These are phyloP conservation scores for Euclidia mi DNA, from an alignment of 2,888 invertebrate species.

Conservation along the genomic window DNA sequence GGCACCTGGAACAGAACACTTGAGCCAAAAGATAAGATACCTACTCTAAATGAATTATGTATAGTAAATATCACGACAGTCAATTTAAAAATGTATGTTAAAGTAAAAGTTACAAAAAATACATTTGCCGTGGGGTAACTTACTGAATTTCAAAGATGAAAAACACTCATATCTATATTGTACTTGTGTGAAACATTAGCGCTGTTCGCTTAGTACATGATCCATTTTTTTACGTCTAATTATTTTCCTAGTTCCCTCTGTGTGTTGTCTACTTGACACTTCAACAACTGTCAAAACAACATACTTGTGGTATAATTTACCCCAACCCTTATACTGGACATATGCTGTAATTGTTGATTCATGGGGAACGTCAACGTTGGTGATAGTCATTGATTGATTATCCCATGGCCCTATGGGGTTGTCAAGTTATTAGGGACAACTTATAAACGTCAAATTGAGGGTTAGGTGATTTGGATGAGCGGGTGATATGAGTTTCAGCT, in stretches of 20 bases:
- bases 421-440: constrained; percentile 21
- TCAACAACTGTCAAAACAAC: constrained; percentile 25
- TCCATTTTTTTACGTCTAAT: neutral
- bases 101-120: too few relatives aligned
- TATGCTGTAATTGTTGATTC: constrained; percentile 75
- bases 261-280: constrained; percentile 16
- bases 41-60: too few relatives aligned
- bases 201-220: too few relatives aligned
- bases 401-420: constrained; percentile 30
- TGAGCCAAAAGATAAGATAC: too few relatives aligned
- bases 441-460: constrained; percentile 16
- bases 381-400: constrained; percentile 65
- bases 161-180: too few relatives aligned
- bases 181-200: too few relatives aligned
- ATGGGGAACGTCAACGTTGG: constrained; percentile 51
- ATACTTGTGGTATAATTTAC: constrained; percentile 40
- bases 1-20: too few relatives aligned
- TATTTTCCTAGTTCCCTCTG: neutral
- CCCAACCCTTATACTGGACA: constrained; percentile 52
- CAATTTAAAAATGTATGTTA: too few relatives aligned
- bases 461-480: constrained; percentile 5
- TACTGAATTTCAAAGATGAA: too few relatives aligned
- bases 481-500: too few relatives aligned
- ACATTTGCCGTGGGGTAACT: too few relatives aligned
- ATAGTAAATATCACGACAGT: too few relatives aligned